phyloP scores from a whole-genome alignment of 2,888 invertebrate genomes.

The Limnephilus rhombicus region DNA sequence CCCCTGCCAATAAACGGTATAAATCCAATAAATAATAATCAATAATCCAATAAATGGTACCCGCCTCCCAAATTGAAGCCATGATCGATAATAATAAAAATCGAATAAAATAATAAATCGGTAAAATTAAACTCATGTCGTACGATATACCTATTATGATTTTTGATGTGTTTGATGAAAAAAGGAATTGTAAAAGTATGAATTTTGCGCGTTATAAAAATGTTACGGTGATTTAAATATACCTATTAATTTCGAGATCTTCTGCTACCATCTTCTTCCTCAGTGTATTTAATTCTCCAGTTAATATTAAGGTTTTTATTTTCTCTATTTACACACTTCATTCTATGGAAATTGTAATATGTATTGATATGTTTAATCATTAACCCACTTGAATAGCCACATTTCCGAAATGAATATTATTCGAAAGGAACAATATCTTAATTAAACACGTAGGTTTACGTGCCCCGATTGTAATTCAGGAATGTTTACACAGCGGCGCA shows the following conservation, averaged over 20 bases:
- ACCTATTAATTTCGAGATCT: not conserved
- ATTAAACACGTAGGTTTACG: constrained; percentile 5
- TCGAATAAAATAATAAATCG: not conserved
- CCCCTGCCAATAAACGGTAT: too few species aligned
- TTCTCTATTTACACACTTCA: not conserved
- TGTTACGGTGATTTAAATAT: not conserved
- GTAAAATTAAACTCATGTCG: not conserved
- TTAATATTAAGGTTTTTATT: not conserved
- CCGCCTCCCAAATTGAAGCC: too few species aligned
- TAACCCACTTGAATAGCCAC: not conserved
- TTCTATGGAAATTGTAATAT: not conserved
- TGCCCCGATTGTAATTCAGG: not conserved
- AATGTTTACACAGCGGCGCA: not conserved
- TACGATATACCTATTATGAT: too few species aligned
- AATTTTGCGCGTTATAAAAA: not conserved
- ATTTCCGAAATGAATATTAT: not conserved
- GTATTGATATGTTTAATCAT: not conserved
- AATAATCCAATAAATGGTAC: too few species aligned
- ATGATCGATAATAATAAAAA: too few species aligned
- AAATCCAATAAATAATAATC: too few species aligned
- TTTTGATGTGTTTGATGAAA: too few species aligned
- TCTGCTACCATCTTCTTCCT: not conserved
- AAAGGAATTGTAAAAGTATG: not conserved
- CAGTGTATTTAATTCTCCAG: not conserved
- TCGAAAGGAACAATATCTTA: not conserved